A percentile compares a stretch with the other conserved stretches of the same genome.
These are phyloP conservation scores for Harpalus rubripes DNA, from an alignment of 2,888 invertebrate genomes.

Conservation along the genomic window DNA sequence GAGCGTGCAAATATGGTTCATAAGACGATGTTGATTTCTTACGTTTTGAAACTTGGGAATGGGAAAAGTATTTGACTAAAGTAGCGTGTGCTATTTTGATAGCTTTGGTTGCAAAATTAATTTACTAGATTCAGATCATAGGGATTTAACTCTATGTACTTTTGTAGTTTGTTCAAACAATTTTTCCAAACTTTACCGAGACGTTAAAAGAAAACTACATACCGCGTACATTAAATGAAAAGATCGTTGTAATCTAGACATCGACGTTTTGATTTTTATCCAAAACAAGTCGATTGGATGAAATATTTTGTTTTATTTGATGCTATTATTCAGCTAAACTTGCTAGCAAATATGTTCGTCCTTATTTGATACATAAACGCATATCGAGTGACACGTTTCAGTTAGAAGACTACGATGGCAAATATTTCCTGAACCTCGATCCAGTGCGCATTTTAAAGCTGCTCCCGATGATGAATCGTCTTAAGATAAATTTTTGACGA, in stretches of 20 bases:
- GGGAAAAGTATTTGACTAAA: constrained; percentile 13
- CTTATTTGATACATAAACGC: background rate
- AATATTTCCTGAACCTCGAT: background rate
- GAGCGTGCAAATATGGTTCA: background rate
- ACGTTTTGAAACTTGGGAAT: background rate
- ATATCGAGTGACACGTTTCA: background rate
- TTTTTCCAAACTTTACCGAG: background rate
- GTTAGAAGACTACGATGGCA: background rate
- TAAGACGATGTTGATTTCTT: constrained; percentile 20
- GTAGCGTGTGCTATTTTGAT: constrained; percentile 20
- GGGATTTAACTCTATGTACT: background rate
- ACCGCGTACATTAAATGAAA: constrained; percentile 2
- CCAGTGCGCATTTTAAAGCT: background rate
- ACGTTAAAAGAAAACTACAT: background rate
- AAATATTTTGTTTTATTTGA: constrained; percentile 27
- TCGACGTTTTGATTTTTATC: background rate
- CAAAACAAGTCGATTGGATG: constrained; percentile 1
- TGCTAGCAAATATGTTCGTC: background rate
- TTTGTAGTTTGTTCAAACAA: background rate
- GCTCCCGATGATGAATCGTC: background rate
- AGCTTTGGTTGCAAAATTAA: background rate
- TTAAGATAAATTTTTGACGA: background rate
- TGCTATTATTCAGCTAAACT: constrained; percentile 5
- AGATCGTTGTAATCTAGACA: background rate
- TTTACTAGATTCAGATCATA: background rate